These are phyloP conservation scores for Drosophila subquinaria DNA, from an alignment of 2,888 invertebrate species.

Conservation along the genomic window DNA sequence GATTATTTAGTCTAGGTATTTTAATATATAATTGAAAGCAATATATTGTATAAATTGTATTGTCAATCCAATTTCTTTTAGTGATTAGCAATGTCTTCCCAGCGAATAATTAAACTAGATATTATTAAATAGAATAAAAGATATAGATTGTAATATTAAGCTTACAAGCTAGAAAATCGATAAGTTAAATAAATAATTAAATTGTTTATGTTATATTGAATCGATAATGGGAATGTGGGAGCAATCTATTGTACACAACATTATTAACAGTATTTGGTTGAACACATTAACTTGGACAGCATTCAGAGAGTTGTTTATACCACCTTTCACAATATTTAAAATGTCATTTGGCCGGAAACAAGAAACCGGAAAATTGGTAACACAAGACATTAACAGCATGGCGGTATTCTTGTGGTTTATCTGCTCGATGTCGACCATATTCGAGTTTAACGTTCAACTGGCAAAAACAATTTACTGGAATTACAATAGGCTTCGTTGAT, in stretches of 20 bases:
- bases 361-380: background rate
- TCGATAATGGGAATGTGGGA: background rate
- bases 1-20: conserved; percentile 30
- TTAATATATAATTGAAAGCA: background rate
- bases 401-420: conserved; percentile 42
- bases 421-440: conserved; percentile 31
- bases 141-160: conserved; percentile 10
- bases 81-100: conserved; percentile 76
- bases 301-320: background rate
- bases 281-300: background rate
- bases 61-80: conserved; percentile 34
- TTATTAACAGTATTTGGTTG: background rate
- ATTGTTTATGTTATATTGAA: conserved; percentile 1
- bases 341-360: conserved; percentile 3
- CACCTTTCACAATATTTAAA: conserved; percentile 11
- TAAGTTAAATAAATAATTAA: conserved; percentile 28
- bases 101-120: conserved; percentile 24
- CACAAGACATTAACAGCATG: conserved; percentile 44
- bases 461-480: conserved; percentile 42
- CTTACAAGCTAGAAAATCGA: conserved; percentile 25
- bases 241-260: background rate
- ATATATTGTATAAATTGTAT: background rate
- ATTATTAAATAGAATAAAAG: background rate
- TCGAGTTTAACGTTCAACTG: conserved; percentile 43
- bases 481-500: conserved; percentile 32